Conservation (phyloP, 2,888 invertebrate species). For the Drosophila neoperkinsi region DNA sequence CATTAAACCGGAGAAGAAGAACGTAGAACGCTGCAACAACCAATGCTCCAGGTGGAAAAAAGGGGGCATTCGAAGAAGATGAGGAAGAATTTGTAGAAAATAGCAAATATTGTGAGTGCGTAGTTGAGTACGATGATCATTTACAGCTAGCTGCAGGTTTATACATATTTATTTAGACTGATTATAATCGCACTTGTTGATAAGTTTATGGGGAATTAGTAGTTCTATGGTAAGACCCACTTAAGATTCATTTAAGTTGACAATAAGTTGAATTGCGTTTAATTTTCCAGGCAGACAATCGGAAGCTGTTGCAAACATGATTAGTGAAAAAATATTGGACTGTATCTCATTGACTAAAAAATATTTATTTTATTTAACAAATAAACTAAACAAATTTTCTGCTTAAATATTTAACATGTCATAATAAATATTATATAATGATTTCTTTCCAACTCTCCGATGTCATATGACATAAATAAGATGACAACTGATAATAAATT, state of each 20-base stretch:
- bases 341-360: not conserved
- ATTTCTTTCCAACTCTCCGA: not conserved
- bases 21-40: conserved; percentile 1
- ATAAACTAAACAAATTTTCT: not conserved
- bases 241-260: conserved; percentile 4
- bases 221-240: not conserved
- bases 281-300: not conserved
- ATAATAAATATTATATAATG: not conserved
- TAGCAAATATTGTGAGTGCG: conserved; percentile 47
- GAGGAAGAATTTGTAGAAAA: conserved; percentile 18
- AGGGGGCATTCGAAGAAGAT: not conserved
- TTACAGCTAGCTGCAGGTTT: conserved; percentile 1
- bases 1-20: conserved; percentile 31
- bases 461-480: not conserved
- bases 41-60: conserved; percentile 1
- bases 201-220: not conserved
- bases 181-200: conserved; percentile 31
- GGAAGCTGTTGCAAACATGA: not conserved
- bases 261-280: not conserved
- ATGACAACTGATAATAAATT: not conserved
- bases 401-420: not conserved
- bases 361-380: no score
- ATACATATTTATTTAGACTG: conserved; percentile 26
- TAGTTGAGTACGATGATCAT: conserved; percentile 20
- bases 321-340: not conserved